These are phyloP conservation scores for Leptopilina drosophilae DNA, from an alignment of 2,888 invertebrate genomes.

Conservation along the genomic window DNA sequence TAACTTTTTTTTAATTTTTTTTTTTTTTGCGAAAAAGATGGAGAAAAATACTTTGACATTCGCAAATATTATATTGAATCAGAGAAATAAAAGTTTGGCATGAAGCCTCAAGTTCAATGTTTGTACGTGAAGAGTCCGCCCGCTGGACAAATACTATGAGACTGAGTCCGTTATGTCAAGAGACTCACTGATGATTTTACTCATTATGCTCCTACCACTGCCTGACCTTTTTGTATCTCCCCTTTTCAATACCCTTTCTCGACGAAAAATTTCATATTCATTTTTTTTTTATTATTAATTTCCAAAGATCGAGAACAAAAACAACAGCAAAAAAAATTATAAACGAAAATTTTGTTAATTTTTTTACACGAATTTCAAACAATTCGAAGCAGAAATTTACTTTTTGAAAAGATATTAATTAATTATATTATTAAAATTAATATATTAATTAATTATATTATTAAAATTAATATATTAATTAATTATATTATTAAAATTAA, in stretches of 20 bases:
- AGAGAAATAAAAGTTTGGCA: slow-evolving; percentile 13
- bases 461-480: too few relatives aligned
- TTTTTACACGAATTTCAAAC: too few relatives aligned
- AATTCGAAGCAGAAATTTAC: too few relatives aligned
- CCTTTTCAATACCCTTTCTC: slow-evolving; percentile 7
- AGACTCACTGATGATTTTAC: slow-evolving; percentile 67
- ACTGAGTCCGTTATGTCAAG: slow-evolving; percentile 66
- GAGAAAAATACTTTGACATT: not conserved
- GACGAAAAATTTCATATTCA: slow-evolving; percentile 9
- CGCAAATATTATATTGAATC: slow-evolving; percentile 16
- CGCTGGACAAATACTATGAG: slow-evolving; percentile 59
- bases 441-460: too few relatives aligned
- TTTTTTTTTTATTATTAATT: not conserved
- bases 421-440: too few relatives aligned
- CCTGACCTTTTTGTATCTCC: slow-evolving; percentile 8
- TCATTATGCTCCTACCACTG: slow-evolving; percentile 64
- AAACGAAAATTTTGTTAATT: too few relatives aligned
- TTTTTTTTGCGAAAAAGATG: not conserved
- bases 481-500: too few relatives aligned
- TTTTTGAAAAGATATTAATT: too few relatives aligned
- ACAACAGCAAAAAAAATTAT: too few relatives aligned
- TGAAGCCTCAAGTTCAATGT: not conserved
- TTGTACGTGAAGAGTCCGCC: slow-evolving; percentile 23
- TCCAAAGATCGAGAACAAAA: not conserved
- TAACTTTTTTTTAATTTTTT: too few relatives aligned